Base-by-base conservation (phyloP, 1,140 invertebrate genomes). In the Formica exsecta region DNA sequence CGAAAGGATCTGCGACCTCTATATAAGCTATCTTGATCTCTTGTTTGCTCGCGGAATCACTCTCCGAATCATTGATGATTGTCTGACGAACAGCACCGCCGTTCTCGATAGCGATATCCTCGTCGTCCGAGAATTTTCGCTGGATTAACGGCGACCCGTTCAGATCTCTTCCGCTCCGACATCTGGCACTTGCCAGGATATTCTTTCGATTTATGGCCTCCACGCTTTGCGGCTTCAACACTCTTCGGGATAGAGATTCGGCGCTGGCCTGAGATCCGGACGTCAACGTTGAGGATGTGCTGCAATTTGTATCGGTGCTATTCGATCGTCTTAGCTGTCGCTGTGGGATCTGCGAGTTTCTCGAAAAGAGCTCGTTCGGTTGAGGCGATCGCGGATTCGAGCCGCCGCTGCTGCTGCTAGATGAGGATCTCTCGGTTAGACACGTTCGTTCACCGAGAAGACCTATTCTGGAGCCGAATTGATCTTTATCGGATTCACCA, bases 151-250 rank as follows among this genome's bases (percentile, higher is more conserved):
- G 96, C 62, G 96, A 97, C n/a, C 96, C 96, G 29, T 96, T 95
- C n/a, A 94, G 94, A 94, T 97, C 97, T 92, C 96, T 96, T 51
- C 97, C 98, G 93, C 97, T 98, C 91, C 98, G 96, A 92, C 97
- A 98, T 94, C 97, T 97, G 3, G 98, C 97, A 64, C 97, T 98
- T n/a, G 97, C 97, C 38, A 98, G 94, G 73, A 98, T 98, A 93
- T 98, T 98, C 92, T 98, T 97, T 25, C 98, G 96, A 93, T 98
- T 98, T 59, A 98, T 97, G 4, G 97, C 97, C 93, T 98, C 97
- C 54, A 98, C 97, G 93, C 96, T 97, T 86, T 97, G 96, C 1
- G 97, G 96, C 93, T 98, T 98, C 32, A 98, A 95, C 77, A 98
- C 96, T 88, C 97, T 95, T 92, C 95, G 87, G 59, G 94, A 94